Evolutionary conservation across 2,113 vertebrate species (phyloP).

Genomic region (Gymnobelideus leadbeateri): DNA sequence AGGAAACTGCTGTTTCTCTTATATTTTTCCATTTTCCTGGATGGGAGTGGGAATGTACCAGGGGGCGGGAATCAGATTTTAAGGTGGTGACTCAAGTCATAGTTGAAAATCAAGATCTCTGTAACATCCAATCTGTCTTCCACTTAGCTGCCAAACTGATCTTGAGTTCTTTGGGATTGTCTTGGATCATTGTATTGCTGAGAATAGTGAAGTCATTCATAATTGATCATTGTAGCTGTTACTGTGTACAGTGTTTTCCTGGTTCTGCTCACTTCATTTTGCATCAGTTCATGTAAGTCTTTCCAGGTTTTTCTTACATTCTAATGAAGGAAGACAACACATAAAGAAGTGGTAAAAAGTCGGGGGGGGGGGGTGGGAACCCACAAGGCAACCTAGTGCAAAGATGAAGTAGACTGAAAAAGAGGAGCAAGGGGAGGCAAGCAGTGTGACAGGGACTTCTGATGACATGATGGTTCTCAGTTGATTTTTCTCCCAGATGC

Average conservation of each 20-base stretch:
- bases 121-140: neutral
- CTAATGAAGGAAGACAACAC: neutral
- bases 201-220: neutral
- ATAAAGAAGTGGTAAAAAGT: neutral
- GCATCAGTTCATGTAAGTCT: neutral
- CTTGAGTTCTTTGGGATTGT: neutral
- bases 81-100: neutral
- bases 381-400: neutral
- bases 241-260: neutral
- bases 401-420: neutral
- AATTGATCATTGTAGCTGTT: neutral
- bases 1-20: neutral
- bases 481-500: neutral
- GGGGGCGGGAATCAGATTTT: neutral
- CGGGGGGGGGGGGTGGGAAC: neutral
- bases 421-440: neutral
- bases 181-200: neutral
- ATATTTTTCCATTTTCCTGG: neutral
- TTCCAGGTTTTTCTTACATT: neutral
- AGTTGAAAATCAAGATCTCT: neutral
- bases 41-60: neutral
- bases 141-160: neutral
- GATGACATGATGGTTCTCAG: neutral
- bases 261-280: neutral
- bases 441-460: neutral